Conservation (phyloP, 1,140 invertebrate species). For the Cydia pomonella region DNA sequence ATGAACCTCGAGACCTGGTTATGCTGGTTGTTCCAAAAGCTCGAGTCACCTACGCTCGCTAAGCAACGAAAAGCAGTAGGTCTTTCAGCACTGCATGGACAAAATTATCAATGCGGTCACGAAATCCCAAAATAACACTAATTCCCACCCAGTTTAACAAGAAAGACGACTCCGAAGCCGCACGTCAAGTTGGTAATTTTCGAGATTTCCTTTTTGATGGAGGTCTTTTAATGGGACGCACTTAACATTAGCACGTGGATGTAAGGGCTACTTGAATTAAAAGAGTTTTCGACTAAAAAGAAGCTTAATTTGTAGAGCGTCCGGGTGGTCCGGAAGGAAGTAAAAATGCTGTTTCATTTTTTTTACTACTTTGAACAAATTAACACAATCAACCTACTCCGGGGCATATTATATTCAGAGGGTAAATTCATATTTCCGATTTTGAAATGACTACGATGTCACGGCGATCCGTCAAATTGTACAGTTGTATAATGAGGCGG, state of each 20-base stretch:
- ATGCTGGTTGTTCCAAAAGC: background rate
- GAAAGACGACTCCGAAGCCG: background rate
- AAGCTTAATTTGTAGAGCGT: constrained; percentile 15
- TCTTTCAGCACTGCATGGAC: background rate
- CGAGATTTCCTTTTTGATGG: constrained; percentile 30
- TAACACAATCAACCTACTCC: background rate
- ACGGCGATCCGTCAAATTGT: too few relatives aligned
- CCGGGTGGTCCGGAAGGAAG: background rate
- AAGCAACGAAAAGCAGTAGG: background rate
- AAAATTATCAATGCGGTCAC: constrained; percentile 19
- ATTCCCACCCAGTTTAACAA: background rate
- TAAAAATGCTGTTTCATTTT: background rate
- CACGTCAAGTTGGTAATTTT: constrained; percentile 2
- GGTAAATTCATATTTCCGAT: too few relatives aligned
- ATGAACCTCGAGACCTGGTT: background rate
- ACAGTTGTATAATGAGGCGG: too few relatives aligned
- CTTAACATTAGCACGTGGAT: constrained; percentile 30
- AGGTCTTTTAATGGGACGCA: constrained; percentile 13
- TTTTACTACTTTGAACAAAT: background rate
- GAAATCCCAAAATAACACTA: background rate
- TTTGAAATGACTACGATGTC: too few relatives aligned
- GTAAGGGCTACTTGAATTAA: constrained; percentile 11
- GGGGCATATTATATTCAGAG: too few relatives aligned
- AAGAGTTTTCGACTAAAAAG: constrained; percentile 6
- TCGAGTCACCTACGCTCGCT: background rate